Evolutionary conservation across 2,113 vertebrate species (phyloP).

Genomic region (Colaptes auratus): DNA sequence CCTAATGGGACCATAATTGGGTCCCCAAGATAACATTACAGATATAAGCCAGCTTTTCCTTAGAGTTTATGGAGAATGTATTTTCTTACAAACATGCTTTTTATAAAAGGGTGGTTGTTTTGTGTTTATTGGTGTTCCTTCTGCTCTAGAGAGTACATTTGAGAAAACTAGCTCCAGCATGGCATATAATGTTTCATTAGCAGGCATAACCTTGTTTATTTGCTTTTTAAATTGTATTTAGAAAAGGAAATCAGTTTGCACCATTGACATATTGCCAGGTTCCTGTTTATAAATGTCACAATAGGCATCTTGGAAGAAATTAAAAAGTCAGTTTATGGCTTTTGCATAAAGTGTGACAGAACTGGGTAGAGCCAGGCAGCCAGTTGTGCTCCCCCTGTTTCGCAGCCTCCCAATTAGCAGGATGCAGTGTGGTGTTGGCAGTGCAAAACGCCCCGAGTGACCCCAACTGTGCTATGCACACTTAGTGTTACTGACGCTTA

Average conservation of each 20-base stretch:
- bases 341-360: conserved; percentile 71
- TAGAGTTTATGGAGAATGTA: conserved; percentile 50
- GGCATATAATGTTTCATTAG: conserved; percentile 83
- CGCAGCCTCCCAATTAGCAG: conserved; percentile 12
- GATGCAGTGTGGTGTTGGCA: neutral
- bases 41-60: conserved; percentile 42
- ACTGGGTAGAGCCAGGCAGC: conserved; percentile 46
- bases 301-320: conserved; percentile 73
- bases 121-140: conserved; percentile 72
- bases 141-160: conserved; percentile 73
- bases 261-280: conserved; percentile 80
- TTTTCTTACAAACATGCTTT: conserved; percentile 73
- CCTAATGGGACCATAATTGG: neutral
- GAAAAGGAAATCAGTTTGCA: conserved; percentile 84
- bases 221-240: conserved; percentile 85
- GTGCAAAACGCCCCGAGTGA: neutral
- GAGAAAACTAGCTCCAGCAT: conserved; percentile 75
- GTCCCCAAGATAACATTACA: conserved; percentile 37
- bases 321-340: conserved; percentile 67
- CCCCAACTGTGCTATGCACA: neutral
- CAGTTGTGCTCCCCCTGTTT: conserved; percentile 6
- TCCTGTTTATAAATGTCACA: conserved; percentile 83
- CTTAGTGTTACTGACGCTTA: neutral
- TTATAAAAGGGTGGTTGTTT: conserved; percentile 66
- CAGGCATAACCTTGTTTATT: conserved; percentile 82